phyloP scores from a whole-genome alignment of 2,888 invertebrate genomes.

The Trichopoda pennipes region DNA sequence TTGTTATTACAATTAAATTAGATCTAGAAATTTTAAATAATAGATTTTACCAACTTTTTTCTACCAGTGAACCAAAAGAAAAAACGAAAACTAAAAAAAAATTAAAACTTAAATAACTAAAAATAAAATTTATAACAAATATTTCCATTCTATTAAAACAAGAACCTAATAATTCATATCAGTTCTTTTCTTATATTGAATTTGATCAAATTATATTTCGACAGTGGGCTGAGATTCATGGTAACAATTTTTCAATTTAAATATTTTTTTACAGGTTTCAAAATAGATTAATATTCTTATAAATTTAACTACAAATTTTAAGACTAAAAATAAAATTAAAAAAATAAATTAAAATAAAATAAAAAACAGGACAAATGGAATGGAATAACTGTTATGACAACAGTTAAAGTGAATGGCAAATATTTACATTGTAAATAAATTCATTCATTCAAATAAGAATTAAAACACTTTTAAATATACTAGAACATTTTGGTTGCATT shows the following conservation, averaged over 20 bases:
- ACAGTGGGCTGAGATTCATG: slow-evolving; percentile 63
- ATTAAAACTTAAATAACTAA: not conserved
- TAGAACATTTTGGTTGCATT: slow-evolving; percentile 8
- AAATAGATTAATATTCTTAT: slow-evolving; percentile 59
- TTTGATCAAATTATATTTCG: slow-evolving; percentile 52
- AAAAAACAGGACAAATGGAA: slow-evolving; percentile 8
- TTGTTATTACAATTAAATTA: too few species aligned
- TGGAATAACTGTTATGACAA: slow-evolving; percentile 6
- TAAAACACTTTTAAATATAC: slow-evolving; percentile 21
- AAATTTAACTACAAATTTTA: slow-evolving; percentile 23
- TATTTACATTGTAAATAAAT: not conserved
- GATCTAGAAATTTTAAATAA: too few species aligned
- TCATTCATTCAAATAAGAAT: slow-evolving; percentile 22
- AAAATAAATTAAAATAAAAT: not conserved
- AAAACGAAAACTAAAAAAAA: slow-evolving; percentile 2
- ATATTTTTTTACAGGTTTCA: slow-evolving; percentile 62
- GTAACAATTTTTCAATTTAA: slow-evolving; percentile 68
- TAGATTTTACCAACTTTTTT: slow-evolving; percentile 11
- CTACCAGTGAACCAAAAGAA: not conserved
- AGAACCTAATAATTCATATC: slow-evolving; percentile 15
- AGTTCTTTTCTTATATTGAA: slow-evolving; percentile 1
- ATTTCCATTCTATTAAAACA: slow-evolving; percentile 36
- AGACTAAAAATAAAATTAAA: not conserved
- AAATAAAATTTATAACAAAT: slow-evolving; percentile 19
- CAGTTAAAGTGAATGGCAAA: slow-evolving; percentile 53